Evolutionary conservation across 2,888 invertebrate species (phyloP).

Genomic region (Bruchidius siliquastri): DNA sequence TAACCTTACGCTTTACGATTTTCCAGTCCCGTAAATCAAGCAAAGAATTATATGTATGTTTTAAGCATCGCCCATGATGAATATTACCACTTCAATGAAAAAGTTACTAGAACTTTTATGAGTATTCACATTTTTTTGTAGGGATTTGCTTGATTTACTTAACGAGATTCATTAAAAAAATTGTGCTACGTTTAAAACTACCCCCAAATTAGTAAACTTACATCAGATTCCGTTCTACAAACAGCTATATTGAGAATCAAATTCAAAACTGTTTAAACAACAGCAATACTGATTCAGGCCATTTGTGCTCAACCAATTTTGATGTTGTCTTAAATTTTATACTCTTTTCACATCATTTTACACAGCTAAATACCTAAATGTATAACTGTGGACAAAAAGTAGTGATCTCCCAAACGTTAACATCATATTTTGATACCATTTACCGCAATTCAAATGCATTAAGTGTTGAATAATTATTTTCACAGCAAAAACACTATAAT

Average conservation of each 20-base stretch:
- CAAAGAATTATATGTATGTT: not conserved
- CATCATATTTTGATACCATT: too few relatives aligned
- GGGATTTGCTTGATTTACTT: not conserved
- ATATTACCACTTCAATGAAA: too few relatives aligned
- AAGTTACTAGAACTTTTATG: too few relatives aligned
- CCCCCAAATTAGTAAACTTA: not conserved
- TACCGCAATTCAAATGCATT: too few relatives aligned
- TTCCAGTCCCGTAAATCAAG: not conserved
- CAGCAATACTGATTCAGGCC: not conserved
- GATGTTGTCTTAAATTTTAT: not conserved
- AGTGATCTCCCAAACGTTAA: not conserved
- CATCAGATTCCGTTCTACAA: not conserved
- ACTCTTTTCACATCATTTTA: not conserved
- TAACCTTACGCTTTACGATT: not conserved
- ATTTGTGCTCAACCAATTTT: not conserved
- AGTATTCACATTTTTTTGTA: too few relatives aligned
- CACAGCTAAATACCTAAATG: not conserved
- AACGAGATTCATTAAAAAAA: not conserved
- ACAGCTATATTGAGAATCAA: not conserved
- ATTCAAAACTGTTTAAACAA: not conserved
- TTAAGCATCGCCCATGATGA: too few relatives aligned
- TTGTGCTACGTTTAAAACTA: not conserved
- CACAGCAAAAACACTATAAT: too few relatives aligned
- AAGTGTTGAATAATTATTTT: too few relatives aligned
- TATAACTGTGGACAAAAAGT: not conserved